Evolutionary conservation across 2,797 vertebrate species (phyloP).

Genomic region (Chloroceryle inda): DNA sequence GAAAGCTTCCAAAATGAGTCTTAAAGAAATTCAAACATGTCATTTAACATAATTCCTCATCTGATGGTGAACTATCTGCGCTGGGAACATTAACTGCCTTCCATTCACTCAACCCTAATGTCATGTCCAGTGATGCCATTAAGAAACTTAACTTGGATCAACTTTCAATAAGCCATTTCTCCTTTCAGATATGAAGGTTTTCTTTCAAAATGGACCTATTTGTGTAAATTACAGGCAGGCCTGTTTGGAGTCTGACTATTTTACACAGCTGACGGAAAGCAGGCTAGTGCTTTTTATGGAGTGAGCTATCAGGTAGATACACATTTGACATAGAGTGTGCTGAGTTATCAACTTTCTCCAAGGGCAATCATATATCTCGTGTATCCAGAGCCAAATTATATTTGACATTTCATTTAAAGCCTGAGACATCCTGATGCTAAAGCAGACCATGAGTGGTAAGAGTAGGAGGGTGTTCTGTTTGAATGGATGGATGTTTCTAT

Average conservation of each 20-base stretch:
- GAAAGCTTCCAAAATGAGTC: not conserved
- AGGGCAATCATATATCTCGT: slow-evolving; percentile 77
- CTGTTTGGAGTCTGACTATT: not conserved
- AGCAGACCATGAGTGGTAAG: slow-evolving; percentile 51
- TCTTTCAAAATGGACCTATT: slow-evolving; percentile 25
- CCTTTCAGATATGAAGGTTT: slow-evolving; percentile 7
- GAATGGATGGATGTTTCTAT: slow-evolving; percentile 54
- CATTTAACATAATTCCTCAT: slow-evolving; percentile 2
- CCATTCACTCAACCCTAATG: not conserved
- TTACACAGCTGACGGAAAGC: slow-evolving; percentile 26
- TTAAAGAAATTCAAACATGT: not conserved
- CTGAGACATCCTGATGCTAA: slow-evolving; percentile 72
- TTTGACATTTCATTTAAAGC: slow-evolving; percentile 83
- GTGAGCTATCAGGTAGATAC: slow-evolving; percentile 62
- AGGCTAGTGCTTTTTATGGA: slow-evolving; percentile 63
- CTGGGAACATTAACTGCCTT: not conserved
- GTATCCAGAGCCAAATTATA: slow-evolving; percentile 78
- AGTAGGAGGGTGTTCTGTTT: not conserved
- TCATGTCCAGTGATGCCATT: not conserved
- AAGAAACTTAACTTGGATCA: slow-evolving; percentile 23
- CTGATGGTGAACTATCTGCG: not conserved
- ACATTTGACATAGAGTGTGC: slow-evolving; percentile 63
- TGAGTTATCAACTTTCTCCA: slow-evolving; percentile 80
- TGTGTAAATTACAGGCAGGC: slow-evolving; percentile 34
- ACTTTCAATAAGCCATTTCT: slow-evolving; percentile 24